These are phyloP conservation scores for Tetrao urogallus DNA, from an alignment of 2,113 vertebrate genomes.

Conservation along the genomic window DNA sequence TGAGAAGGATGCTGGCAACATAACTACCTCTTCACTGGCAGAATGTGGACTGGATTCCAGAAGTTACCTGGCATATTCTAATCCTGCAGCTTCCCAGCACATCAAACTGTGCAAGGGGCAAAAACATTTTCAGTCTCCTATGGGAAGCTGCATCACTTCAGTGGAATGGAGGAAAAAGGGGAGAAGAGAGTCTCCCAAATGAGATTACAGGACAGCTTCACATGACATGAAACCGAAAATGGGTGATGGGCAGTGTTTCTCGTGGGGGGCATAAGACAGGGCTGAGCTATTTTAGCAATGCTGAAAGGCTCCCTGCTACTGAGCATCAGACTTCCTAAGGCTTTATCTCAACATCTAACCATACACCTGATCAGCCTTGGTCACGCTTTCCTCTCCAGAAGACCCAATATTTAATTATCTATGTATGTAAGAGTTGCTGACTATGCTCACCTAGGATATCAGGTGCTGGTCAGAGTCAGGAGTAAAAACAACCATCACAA, in stretches of 20 bases:
- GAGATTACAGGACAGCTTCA: background rate
- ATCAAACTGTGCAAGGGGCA: background rate
- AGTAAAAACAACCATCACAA: background rate
- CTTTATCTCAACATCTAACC: background rate
- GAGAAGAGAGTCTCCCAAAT: background rate
- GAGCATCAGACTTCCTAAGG: background rate
- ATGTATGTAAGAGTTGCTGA: background rate
- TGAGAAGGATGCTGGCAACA: constrained; percentile 30
- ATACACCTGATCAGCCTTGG: background rate
- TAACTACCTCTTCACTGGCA: background rate
- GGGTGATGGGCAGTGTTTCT: background rate
- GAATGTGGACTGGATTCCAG: background rate
- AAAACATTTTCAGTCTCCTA: background rate
- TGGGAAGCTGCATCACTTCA: background rate
- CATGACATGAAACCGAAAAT: background rate
- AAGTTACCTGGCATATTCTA: background rate
- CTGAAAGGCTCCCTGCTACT: background rate
- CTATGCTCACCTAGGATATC: background rate
- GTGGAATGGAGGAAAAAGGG: background rate
- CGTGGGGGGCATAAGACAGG: background rate
- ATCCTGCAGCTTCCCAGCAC: background rate
- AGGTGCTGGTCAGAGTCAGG: background rate
- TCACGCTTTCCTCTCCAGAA: background rate
- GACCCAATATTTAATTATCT: background rate
- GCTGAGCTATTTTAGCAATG: background rate